These are phyloP conservation scores for Glaucomys volans DNA, from an alignment of 2,113 vertebrate species.

Conservation along the genomic window DNA sequence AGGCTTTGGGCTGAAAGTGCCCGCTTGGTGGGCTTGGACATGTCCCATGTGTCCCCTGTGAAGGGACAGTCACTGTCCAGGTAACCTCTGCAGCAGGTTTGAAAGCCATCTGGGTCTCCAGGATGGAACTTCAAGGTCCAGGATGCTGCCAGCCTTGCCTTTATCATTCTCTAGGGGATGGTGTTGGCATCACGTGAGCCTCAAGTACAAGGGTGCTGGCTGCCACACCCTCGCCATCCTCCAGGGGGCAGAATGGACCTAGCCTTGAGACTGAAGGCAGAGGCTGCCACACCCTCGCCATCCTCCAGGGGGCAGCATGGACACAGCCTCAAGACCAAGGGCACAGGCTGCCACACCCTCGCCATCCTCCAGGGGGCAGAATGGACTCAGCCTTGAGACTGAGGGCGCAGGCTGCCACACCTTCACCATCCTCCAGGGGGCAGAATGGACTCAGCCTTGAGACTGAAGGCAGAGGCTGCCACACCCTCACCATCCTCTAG, in stretches of 20 bases:
- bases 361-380: background rate
- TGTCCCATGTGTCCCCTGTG: background rate
- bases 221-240: no score
- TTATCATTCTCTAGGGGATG: background rate
- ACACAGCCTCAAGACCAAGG: background rate
- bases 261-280: rapidly evolving
- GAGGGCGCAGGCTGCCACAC: no score
- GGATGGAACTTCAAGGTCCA: rapidly evolving
- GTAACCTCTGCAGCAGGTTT: background rate
- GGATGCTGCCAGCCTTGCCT: background rate
- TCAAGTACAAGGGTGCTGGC: rapidly evolving
- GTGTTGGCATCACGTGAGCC: background rate
- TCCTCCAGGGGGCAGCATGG: background rate
- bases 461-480: no score
- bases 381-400: rapidly evolving
- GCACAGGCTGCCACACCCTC: background rate
- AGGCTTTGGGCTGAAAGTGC: conserved; percentile 91
- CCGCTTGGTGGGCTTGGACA: conserved; percentile 88
- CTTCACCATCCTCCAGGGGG: rapidly evolving
- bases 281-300: rapidly evolving
- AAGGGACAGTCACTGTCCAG: background rate
- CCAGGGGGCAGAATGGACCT: background rate
- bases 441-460: no score
- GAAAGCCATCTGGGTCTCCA: background rate
- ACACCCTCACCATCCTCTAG: rapidly evolving